A percentile compares a stretch with the other conserved stretches of the same genome.
Conservation (phyloP, 2,888 invertebrate species). For the Muschampia plurimacula region DNA sequence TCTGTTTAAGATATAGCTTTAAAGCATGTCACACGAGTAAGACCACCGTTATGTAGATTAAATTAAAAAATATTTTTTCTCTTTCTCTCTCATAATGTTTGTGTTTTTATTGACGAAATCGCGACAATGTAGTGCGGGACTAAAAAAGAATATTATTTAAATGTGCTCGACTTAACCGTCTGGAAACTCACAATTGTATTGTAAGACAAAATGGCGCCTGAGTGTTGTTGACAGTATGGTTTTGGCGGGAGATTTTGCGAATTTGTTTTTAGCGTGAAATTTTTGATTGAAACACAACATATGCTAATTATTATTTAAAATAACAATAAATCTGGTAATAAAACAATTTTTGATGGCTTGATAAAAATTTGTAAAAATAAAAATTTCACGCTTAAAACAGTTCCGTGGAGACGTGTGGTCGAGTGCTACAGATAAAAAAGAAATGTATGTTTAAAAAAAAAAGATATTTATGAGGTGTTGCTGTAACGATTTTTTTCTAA, state of each 20-base stretch:
- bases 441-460: slow-evolving; percentile 44
- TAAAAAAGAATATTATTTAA: slow-evolving; percentile 50
- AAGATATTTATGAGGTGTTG: slow-evolving; percentile 59
- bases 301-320: background rate
- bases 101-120: slow-evolving; percentile 42
- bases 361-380: background rate
- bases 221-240: slow-evolving; percentile 23
- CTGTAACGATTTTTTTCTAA: slow-evolving; percentile 53
- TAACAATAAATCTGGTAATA: too few species aligned
- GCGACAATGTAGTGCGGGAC: slow-evolving; percentile 69
- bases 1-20: slow-evolving; percentile 76
- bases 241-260: slow-evolving; percentile 29
- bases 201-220: slow-evolving; percentile 31
- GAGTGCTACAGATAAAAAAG: slow-evolving; percentile 44
- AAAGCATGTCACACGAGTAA: slow-evolving; percentile 78
- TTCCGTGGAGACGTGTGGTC: slow-evolving; percentile 38
- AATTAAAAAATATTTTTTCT: slow-evolving; percentile 50
- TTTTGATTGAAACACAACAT: background rate
- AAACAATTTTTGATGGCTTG: background rate
- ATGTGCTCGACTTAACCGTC: slow-evolving; percentile 39
- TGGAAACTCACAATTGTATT: slow-evolving; percentile 9
- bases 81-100: slow-evolving; percentile 55
- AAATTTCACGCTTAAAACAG: background rate
- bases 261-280: slow-evolving; percentile 9
- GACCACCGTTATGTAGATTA: slow-evolving; percentile 80